Conservation (phyloP, 2,113 vertebrate species). For the Cynopterus brachyotis region DNA sequence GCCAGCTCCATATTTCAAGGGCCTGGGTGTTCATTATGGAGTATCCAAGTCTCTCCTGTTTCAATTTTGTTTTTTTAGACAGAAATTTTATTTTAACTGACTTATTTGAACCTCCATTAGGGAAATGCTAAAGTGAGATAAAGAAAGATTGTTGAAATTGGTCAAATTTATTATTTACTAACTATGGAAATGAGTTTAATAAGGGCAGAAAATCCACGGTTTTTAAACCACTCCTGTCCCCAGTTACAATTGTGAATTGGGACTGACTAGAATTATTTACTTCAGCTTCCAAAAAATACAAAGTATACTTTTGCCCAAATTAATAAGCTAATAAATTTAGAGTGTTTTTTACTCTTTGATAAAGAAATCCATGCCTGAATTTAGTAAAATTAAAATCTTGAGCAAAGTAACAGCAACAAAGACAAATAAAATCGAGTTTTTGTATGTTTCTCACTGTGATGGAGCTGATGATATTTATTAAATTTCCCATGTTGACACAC, state of each 20-base stretch:
- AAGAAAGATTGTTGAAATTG: neutral
- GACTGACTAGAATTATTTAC: neutral
- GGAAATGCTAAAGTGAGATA: neutral
- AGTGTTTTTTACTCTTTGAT: conserved; percentile 9
- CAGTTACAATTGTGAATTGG: neutral
- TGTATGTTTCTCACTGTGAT: neutral
- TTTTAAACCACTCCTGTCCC: neutral
- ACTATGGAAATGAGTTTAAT: neutral
- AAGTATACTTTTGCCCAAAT: conserved; percentile 46
- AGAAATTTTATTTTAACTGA: conserved; percentile 31
- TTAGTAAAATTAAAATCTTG: conserved; percentile 53
- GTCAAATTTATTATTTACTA: neutral
- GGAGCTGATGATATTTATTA: conserved; percentile 19
- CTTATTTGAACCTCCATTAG: neutral
- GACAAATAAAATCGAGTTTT: conserved; percentile 42
- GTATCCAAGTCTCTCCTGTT: neutral
- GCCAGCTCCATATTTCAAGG: neutral
- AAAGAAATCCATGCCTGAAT: conserved; percentile 24
- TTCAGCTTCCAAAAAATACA: conserved; percentile 20
- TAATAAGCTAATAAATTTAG: conserved; percentile 31
- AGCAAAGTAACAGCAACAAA: conserved; percentile 17
- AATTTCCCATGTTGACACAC: conserved; percentile 32
- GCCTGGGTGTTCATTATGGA: neutral
- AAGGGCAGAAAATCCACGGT: neutral
- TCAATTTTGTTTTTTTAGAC: neutral